These are phyloP conservation scores for Otus scops DNA, from an alignment of 2,797 vertebrate genomes.

Conservation along the genomic window DNA sequence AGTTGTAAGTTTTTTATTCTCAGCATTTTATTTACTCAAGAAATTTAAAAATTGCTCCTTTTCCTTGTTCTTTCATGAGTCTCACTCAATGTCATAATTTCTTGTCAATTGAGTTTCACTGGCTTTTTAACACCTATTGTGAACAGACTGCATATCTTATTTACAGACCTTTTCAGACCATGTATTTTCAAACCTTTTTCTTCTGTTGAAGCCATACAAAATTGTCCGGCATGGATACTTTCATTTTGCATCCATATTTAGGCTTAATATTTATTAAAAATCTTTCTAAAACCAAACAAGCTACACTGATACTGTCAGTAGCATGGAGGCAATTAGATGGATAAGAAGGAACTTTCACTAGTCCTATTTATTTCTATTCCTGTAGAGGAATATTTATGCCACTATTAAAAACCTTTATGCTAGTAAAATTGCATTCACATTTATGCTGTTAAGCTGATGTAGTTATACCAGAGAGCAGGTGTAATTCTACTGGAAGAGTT, in stretches of 20 bases:
- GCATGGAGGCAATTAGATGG: neutral
- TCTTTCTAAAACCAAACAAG: neutral
- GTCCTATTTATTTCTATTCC: neutral
- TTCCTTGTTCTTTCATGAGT: neutral
- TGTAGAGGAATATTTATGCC: neutral
- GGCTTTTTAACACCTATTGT: neutral
- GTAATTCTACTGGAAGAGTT: neutral
- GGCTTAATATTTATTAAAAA: neutral
- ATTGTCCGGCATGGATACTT: neutral
- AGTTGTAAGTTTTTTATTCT: neutral
- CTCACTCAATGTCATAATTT: neutral
- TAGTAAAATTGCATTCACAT: neutral
- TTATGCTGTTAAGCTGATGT: neutral
- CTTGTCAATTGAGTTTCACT: neutral
- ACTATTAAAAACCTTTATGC: neutral
- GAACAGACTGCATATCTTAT: neutral
- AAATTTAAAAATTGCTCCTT: neutral
- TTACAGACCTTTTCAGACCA: neutral
- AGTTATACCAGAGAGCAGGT: neutral
- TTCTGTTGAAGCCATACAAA: neutral
- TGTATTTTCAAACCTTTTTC: neutral
- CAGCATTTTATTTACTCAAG: neutral
- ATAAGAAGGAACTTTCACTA: neutral
- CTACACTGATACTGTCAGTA: neutral
- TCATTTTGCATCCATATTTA: neutral